phyloP scores from a whole-genome alignment of 2,113 vertebrate genomes.

The Aplodontia rufa region DNA sequence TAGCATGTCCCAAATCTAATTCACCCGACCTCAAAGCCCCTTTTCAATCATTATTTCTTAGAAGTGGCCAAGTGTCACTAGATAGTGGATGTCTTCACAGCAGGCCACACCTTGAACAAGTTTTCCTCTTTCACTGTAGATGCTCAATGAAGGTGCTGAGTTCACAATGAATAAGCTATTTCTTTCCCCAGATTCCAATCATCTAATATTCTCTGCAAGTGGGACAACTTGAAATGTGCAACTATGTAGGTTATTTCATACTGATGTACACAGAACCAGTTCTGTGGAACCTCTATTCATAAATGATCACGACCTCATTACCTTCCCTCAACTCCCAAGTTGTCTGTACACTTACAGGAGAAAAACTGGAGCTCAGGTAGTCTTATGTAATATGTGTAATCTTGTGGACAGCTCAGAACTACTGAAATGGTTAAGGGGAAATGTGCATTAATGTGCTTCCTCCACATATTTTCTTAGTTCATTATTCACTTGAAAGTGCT shows the following conservation, averaged over 20 bases:
- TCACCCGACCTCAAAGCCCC: neutral
- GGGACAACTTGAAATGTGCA: neutral
- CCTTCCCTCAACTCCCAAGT: neutral
- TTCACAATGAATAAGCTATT: neutral
- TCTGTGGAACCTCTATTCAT: neutral
- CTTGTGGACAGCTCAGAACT: neutral
- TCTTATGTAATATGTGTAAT: neutral
- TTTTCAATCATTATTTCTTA: neutral
- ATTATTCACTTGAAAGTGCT: constrained; percentile 20
- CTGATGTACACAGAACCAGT: neutral
- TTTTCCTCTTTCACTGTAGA: neutral
- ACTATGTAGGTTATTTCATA: neutral
- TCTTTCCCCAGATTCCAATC: neutral
- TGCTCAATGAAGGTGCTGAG: neutral
- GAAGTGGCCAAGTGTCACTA: neutral
- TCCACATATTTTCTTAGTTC: neutral
- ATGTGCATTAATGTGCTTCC: neutral
- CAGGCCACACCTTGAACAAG: neutral
- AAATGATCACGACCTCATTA: neutral
- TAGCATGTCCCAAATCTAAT: neutral
- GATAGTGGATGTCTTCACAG: neutral
- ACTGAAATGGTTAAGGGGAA: constrained; percentile 14
- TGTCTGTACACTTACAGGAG: neutral
- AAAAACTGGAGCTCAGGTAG: neutral
- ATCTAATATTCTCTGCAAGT: neutral